Base-by-base conservation (phyloP, 2,113 vertebrate species). In the Lasiurus borealis region DNA sequence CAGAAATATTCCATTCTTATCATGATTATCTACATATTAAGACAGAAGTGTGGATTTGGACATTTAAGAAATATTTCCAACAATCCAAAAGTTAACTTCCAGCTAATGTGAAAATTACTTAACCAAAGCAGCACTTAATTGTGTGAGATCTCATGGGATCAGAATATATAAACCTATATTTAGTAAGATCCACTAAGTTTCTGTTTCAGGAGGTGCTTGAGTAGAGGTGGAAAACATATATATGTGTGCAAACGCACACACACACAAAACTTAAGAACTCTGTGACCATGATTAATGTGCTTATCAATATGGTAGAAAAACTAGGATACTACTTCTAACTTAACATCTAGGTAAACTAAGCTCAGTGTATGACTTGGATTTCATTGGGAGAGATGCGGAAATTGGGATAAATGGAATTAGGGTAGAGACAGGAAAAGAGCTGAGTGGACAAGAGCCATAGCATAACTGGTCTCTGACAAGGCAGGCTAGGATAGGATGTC, bases 71-170 rank as follows among this genome's bases (percentile, higher is more conserved):
- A 84, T 2, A 78, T 84, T 93, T 92, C 29, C 15, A 89, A 77
- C 34, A 93, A 91, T 62, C 27, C 18, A 91, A 76, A 71, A 13
- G 2, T 96, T 93, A 91, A 93, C 27, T 69, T 68, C 27, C 31
- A 86, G 6, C 16, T 89, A 91, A 76, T 50, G 14, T 75, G 34
- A 83, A 92, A 94, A 90, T 69, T 80, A 93, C 21, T 40, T 78
- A 91, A 83, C 12, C 18, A 73, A 82, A 85, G 21, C 23, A 83
- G 12, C 66, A 94, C 21, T 93, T 69, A 83, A 86, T 91, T 96
- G 48, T 78, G 9, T 16, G 9, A 83, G 13, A 1, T 71, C 6
- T 80, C 19, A 48, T 72, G 44, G n/a, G 19, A 75, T 77, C 3
- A 92, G 25, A 62, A 76, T 62, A 52, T 85, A 68, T 66, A 71